These are phyloP conservation scores for Conistra vaccinii DNA, from an alignment of 2,888 invertebrate species.

Conservation along the genomic window DNA sequence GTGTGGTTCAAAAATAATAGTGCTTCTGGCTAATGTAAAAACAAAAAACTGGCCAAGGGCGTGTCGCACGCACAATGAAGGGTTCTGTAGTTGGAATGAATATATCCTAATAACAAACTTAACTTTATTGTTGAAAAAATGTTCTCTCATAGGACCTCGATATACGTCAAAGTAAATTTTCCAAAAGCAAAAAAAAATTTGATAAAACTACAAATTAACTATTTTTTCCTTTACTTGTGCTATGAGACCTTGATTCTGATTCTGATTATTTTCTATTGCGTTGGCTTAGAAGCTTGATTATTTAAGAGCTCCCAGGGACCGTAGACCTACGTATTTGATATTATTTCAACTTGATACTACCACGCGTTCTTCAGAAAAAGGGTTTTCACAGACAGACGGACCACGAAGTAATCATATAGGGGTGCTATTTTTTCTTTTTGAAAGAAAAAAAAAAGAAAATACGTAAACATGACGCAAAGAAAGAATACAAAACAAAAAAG, in stretches of 20 bases:
- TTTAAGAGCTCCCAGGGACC: not conserved
- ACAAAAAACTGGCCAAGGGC: conserved; percentile 22
- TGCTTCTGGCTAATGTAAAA: conserved; percentile 17
- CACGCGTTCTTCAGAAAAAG: not conserved
- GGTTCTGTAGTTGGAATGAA: too few relatives aligned
- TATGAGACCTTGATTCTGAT: not conserved
- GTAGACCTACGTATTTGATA: not conserved
- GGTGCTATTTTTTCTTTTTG: not conserved
- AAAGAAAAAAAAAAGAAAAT: too few relatives aligned
- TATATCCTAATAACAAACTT: too few relatives aligned
- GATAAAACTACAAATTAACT: not conserved
- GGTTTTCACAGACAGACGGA: not conserved
- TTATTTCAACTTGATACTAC: not conserved
- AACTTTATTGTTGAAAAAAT: too few relatives aligned
- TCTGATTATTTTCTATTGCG: too few relatives aligned
- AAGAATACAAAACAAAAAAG: too few relatives aligned
- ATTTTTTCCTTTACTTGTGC: not conserved
- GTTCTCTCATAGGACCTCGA: too few relatives aligned
- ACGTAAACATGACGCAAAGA: too few relatives aligned
- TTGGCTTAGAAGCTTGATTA: not conserved
- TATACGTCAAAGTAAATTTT: not conserved
- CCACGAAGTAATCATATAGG: not conserved
- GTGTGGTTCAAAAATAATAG: conserved; percentile 8
- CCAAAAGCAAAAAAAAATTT: not conserved
- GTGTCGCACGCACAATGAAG: not conserved